Evolutionary conservation across 2,797 vertebrate species (phyloP).

Genomic region (Loris lydekkerianus): DNA sequence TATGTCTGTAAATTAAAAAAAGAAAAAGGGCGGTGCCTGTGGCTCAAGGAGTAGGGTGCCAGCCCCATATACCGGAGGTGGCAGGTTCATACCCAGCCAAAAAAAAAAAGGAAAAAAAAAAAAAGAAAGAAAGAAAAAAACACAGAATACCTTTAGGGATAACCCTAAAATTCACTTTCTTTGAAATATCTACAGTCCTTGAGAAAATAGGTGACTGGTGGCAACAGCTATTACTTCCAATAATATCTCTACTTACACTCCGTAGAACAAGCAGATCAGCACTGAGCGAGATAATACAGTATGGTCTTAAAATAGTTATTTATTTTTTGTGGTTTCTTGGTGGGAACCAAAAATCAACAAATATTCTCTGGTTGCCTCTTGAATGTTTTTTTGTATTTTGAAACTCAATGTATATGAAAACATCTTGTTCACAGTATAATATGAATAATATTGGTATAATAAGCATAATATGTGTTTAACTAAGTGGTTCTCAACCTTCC

Average conservation of each 20-base stretch:
- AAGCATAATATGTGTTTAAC: neutral
- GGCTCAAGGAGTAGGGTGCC: too few relatives aligned
- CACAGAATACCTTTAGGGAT: neutral
- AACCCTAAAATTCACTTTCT: neutral
- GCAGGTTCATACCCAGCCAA: too few relatives aligned
- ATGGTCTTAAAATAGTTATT: neutral
- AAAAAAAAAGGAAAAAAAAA: too few relatives aligned
- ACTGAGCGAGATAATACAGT: neutral
- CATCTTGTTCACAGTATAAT: neutral
- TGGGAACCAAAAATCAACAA: neutral
- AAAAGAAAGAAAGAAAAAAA: too few relatives aligned
- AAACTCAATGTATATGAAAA: neutral
- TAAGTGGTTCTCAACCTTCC: too few relatives aligned
- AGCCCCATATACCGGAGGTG: too few relatives aligned
- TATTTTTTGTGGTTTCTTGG: neutral
- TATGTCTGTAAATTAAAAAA: neutral
- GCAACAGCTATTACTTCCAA: neutral
- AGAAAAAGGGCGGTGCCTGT: too few relatives aligned
- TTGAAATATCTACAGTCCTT: neutral
- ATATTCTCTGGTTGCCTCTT: neutral
- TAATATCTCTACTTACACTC: neutral
- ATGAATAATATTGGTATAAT: too few relatives aligned
- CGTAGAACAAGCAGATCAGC: neutral
- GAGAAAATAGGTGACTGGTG: neutral
- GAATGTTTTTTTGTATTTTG: slow-evolving; percentile 33